Percentiles rank a stretch among this genome's conserved stretches.
Evolutionary conservation across 2,888 invertebrate species (phyloP).

Genomic region (Acrobasis suavella): DNA sequence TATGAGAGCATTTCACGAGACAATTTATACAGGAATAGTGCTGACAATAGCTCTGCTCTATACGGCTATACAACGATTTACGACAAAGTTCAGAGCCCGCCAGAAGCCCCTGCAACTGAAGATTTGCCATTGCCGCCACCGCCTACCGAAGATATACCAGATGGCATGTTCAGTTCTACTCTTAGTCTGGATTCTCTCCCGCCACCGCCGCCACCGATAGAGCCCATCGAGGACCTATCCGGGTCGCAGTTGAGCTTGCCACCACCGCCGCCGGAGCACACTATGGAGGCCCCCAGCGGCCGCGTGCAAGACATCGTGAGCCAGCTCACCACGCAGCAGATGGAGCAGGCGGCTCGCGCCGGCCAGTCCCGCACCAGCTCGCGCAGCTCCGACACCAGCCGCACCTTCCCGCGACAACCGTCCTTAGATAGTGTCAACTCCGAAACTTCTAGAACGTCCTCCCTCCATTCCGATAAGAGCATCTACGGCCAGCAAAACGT

Average conservation of each 20-base stretch:
- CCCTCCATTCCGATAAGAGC: constrained; percentile 69
- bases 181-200: constrained; percentile 91
- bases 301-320: constrained; percentile 71
- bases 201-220: constrained; percentile 88
- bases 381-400: constrained; percentile 61
- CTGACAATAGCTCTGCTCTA: constrained; percentile 60
- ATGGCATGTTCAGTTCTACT: constrained; percentile 87
- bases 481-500: constrained; percentile 61
- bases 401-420: constrained; percentile 79
- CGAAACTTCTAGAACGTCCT: constrained; percentile 71
- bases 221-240: constrained; percentile 82
- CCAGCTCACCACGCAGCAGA: constrained; percentile 66
- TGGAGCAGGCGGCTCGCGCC: constrained; percentile 61
- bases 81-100: constrained; percentile 59
- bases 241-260: constrained; percentile 90
- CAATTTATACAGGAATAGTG: constrained; percentile 50
- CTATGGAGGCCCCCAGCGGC: constrained; percentile 59
- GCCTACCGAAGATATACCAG: constrained; percentile 80
- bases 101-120: constrained; percentile 53
- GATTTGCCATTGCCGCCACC: constrained; percentile 87
- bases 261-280: constrained; percentile 86
- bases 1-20: constrained; percentile 64
- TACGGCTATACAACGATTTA: constrained; percentile 78
- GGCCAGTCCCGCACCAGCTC: constrained; percentile 63
- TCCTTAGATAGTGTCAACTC: constrained; percentile 81